Evolutionary conservation across 2,888 invertebrate species (phyloP).

Genomic region (Barypeithes pellucidus): DNA sequence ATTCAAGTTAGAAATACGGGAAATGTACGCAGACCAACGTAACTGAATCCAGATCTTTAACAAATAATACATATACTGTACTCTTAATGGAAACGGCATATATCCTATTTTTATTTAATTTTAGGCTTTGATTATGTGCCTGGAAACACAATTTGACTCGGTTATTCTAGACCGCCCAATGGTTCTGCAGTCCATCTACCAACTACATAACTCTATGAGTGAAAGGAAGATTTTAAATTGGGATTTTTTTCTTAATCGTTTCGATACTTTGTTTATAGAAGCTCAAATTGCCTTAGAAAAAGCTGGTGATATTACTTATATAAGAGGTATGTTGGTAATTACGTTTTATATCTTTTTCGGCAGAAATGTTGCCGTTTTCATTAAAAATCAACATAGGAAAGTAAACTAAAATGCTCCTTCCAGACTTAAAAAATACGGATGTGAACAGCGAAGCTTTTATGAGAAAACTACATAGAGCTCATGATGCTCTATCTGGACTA

Average conservation of each 20-base stretch:
- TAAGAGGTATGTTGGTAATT: conserved; percentile 77
- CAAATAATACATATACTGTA: too few species aligned
- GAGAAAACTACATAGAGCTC: conserved; percentile 89
- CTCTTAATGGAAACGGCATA: too few species aligned
- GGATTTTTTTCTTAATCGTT: conserved; percentile 98
- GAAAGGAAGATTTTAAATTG: conserved; percentile 93
- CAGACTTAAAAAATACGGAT: conserved; percentile 93
- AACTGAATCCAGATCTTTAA: too few species aligned
- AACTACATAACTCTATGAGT: conserved; percentile 93
- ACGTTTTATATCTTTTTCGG: too few species aligned
- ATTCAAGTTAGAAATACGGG: too few species aligned
- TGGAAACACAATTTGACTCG: conserved; percentile 98
- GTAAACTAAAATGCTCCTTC: too few species aligned
- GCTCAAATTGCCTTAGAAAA: conserved; percentile 94
- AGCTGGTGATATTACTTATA: conserved; percentile 86
- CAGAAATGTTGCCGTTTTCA: too few species aligned
- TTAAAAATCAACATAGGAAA: too few species aligned
- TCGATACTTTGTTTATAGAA: conserved; percentile 96
- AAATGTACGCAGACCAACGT: too few species aligned
- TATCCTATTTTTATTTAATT: too few species aligned
- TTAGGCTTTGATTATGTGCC: conserved; percentile 90
- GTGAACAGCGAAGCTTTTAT: conserved; percentile 89
- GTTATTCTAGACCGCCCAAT: conserved; percentile 97
- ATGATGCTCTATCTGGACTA: conserved; percentile 85
- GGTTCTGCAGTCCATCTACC: conserved; percentile 95